Conservation (phyloP, 2,797 vertebrate genomes). For the Alca torda region DNA sequence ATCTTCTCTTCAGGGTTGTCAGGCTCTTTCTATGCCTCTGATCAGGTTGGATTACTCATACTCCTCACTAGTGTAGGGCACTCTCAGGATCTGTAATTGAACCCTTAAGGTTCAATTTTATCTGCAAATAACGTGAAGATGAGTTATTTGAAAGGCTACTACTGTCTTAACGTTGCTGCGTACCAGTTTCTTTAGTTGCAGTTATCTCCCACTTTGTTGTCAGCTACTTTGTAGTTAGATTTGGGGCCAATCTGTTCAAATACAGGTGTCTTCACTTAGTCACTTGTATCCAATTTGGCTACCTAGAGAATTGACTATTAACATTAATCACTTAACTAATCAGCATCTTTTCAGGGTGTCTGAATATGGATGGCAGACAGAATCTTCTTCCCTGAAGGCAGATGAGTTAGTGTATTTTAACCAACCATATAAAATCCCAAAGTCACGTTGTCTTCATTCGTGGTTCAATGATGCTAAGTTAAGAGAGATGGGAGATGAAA, state of each 20-base stretch:
- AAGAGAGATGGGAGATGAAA: not conserved
- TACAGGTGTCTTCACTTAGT: not conserved
- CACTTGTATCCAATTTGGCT: not conserved
- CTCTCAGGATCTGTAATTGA: not conserved
- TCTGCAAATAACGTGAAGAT: not conserved
- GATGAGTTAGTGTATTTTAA: not conserved
- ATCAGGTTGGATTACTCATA: not conserved
- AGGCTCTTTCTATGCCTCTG: not conserved
- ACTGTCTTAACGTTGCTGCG: not conserved
- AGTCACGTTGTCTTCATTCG: not conserved
- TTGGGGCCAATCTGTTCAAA: not conserved
- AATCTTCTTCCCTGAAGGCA: not conserved
- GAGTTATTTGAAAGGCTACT: not conserved
- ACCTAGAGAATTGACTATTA: not conserved
- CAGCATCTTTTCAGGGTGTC: not conserved
- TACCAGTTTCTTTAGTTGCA: not conserved
- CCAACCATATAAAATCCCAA: not conserved
- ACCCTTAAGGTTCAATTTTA: not conserved
- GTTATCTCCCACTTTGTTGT: not conserved
- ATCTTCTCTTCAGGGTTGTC: not conserved
- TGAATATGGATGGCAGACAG: not conserved
- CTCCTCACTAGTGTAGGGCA: not conserved
- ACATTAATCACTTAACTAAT: not conserved
- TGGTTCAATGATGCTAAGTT: not conserved
- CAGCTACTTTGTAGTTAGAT: not conserved